These are phyloP conservation scores for Fopius arisanus DNA, from an alignment of 1,140 invertebrate species.

Conservation along the genomic window DNA sequence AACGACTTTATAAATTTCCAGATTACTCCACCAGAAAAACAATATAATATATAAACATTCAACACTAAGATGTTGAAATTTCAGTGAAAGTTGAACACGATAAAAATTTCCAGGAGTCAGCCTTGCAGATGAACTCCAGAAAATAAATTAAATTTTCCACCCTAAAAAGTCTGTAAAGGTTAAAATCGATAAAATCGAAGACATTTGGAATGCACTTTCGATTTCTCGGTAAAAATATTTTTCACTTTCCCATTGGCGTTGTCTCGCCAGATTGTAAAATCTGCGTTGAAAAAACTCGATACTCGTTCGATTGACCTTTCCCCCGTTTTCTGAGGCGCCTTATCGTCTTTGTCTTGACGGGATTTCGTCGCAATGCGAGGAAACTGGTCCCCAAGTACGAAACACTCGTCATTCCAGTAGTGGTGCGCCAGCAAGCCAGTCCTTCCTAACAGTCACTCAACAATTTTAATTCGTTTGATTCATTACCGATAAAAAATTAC, in stretches of 20 bases:
- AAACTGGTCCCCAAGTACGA: neutral
- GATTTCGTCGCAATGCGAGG: neutral
- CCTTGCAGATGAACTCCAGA: too few species aligned
- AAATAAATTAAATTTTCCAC: too few species aligned
- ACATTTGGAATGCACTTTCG: too few species aligned
- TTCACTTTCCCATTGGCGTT: neutral
- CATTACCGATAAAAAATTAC: neutral
- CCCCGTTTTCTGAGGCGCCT: neutral
- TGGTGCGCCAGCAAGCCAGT: neutral
- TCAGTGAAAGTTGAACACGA: too few species aligned
- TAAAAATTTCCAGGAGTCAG: too few species aligned
- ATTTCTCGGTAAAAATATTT: neutral
- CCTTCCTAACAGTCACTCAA: neutral
- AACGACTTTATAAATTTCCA: too few species aligned
- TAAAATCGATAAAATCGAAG: too few species aligned
- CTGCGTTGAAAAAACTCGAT: neutral
- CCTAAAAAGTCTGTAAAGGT: too few species aligned
- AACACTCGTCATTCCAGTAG: neutral
- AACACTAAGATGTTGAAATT: too few species aligned
- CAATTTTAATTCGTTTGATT: neutral
- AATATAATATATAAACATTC: too few species aligned
- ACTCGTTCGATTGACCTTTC: neutral
- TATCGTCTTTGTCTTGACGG: neutral
- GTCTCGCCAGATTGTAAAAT: neutral
- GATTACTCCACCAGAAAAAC: too few species aligned